A percentile compares a stretch with the other conserved stretches of the same genome.
Evolutionary conservation across 2,113 vertebrate species (phyloP).

Genomic region (Marcusenius ussheri): DNA sequence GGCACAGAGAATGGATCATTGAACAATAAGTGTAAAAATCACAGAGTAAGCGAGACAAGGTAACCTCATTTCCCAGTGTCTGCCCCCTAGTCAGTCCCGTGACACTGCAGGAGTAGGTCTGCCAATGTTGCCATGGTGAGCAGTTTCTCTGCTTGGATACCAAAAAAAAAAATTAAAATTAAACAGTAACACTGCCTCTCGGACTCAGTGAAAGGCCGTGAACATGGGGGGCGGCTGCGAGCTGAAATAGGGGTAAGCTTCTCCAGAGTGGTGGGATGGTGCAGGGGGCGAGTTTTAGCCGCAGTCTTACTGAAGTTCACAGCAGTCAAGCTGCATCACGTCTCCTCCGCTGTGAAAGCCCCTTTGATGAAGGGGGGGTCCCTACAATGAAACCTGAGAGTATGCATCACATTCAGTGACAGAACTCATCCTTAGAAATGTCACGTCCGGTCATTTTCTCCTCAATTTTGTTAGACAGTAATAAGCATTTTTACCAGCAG

Average conservation of each 20-base stretch:
- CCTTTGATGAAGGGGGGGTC: neutral
- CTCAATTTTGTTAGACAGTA: neutral
- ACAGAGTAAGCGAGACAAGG: neutral
- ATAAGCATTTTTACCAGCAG: neutral
- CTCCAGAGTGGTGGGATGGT: neutral
- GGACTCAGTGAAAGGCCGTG: neutral
- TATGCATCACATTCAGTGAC: neutral
- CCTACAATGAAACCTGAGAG: neutral
- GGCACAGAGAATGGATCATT: neutral
- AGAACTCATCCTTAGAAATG: neutral
- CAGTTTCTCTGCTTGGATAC: neutral
- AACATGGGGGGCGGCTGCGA: neutral
- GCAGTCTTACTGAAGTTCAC: neutral
- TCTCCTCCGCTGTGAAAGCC: neutral
- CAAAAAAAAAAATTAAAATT: neutral
- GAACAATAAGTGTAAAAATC: neutral
- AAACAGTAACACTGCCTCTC: neutral
- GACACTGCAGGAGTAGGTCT: neutral
- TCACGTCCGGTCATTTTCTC: neutral
- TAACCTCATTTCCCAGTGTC: neutral
- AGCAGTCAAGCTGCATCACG: neutral
- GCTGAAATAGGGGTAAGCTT: neutral
- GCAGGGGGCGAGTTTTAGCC: neutral
- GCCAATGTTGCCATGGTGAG: slow-evolving; percentile 4
- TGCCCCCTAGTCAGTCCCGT: neutral